Evolutionary conservation across 2,888 invertebrate species (phyloP).

Genomic region (Torymus auratus): DNA sequence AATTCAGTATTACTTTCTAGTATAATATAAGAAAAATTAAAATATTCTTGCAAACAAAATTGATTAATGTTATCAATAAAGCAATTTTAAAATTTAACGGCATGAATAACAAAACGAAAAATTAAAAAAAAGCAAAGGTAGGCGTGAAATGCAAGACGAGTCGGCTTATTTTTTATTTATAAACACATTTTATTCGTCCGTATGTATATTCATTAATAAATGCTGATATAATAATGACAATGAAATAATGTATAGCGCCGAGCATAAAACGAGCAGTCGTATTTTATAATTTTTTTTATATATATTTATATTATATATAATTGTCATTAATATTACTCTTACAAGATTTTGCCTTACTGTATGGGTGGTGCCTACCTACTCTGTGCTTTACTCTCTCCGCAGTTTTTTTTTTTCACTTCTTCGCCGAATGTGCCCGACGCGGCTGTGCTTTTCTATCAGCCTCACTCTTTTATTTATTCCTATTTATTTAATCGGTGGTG

Average conservation of each 20-base stretch:
- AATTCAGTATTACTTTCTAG: too few species aligned
- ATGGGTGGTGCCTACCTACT: slow-evolving; percentile 70
- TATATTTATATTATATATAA: slow-evolving; percentile 63
- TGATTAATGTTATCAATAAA: neutral
- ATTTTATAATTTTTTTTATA: slow-evolving; percentile 64
- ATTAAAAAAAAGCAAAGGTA: slow-evolving; percentile 7
- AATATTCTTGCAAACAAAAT: too few species aligned
- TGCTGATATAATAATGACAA: slow-evolving; percentile 76
- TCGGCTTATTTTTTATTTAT: slow-evolving; percentile 68
- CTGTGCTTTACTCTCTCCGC: slow-evolving; percentile 63
- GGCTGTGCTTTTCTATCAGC: slow-evolving; percentile 14
- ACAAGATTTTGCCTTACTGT: slow-evolving; percentile 55
- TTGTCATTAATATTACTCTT: slow-evolving; percentile 68
- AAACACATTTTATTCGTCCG: slow-evolving; percentile 75
- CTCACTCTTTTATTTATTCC: neutral
- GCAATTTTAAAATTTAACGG: neutral
- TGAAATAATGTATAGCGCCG: slow-evolving; percentile 75
- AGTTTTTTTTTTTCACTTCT: slow-evolving; percentile 58
- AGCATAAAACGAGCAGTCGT: slow-evolving; percentile 75
- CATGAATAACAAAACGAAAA: neutral
- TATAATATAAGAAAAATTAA: too few species aligned
- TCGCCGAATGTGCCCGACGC: slow-evolving; percentile 22
- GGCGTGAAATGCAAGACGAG: slow-evolving; percentile 17
- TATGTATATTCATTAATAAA: slow-evolving; percentile 74
- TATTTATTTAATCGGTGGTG: slow-evolving; percentile 15